These are phyloP conservation scores for Gallinago stenura DNA, from an alignment of 2,797 vertebrate genomes.

Conservation along the genomic window DNA sequence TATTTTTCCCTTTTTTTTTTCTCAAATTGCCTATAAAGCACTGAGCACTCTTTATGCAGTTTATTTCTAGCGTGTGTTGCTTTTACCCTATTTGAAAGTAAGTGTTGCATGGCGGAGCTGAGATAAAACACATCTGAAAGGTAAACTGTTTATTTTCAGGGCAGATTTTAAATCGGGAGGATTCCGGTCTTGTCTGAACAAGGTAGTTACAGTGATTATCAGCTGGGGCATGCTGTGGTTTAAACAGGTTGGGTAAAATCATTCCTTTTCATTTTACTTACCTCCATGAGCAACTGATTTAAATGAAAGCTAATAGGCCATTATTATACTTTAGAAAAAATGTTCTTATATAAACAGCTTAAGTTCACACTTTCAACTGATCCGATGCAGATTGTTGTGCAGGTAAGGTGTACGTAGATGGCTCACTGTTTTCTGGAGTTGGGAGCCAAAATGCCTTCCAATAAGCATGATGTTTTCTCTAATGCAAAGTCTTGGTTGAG, in stretches of 20 bases:
- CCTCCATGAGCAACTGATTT: background rate
- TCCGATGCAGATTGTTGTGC: background rate
- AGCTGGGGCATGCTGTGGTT: background rate
- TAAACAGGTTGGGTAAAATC: background rate
- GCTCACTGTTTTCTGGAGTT: background rate
- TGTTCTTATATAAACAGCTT: background rate
- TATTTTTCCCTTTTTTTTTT: background rate
- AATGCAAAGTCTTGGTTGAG: background rate
- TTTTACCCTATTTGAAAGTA: background rate
- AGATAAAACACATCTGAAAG: background rate
- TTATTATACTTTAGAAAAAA: background rate
- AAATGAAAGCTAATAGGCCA: background rate
- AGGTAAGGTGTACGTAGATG: background rate
- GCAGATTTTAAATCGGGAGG: background rate
- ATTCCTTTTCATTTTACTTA: background rate
- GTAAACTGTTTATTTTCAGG: background rate
- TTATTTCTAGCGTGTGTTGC: background rate
- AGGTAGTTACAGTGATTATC: background rate
- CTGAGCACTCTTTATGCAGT: background rate
- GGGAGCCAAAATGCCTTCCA: background rate
- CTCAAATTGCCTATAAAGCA: background rate
- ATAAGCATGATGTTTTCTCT: background rate
- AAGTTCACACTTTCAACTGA: background rate
- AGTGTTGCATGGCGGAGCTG: background rate
- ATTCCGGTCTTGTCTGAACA: background rate